A percentile compares a stretch with the other conserved stretches of the same genome.
phyloP scores from a whole-genome alignment of 1,140 invertebrate species.

The Archegozetes longisetosus region DNA sequence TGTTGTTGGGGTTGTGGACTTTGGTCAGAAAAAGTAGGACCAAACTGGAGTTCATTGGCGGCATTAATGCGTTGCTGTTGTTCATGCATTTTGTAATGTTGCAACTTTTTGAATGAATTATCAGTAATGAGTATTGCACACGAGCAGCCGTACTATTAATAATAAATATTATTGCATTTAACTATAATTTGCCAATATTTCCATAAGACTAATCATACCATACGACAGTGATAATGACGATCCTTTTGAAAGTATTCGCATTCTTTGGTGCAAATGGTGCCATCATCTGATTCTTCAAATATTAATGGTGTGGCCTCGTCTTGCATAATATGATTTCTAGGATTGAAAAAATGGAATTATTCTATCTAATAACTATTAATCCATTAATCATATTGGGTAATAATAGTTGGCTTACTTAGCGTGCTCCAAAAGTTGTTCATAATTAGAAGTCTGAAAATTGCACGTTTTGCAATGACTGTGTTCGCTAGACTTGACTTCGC shows the following conservation, averaged over 20 bases:
- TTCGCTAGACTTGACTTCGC: not conserved
- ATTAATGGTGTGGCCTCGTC: constrained; percentile 14
- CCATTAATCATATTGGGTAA: not conserved
- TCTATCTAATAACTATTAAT: too few relatives aligned
- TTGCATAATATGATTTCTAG: constrained; percentile 15
- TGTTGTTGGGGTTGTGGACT: not conserved
- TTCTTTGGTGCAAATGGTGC: constrained; percentile 10
- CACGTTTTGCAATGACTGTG: constrained; percentile 1
- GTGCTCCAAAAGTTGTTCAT: constrained; percentile 1
- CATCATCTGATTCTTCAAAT: constrained; percentile 14
- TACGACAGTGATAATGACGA: constrained; percentile 64
- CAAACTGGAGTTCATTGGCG: constrained; percentile 28
- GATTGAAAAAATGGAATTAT: not conserved
- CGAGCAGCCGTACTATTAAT: constrained; percentile 64
- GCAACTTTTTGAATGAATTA: constrained; percentile 63
- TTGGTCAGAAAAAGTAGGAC: constrained; percentile 11
- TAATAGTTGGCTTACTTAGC: constrained; percentile 12
- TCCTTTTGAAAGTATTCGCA: constrained; percentile 48
- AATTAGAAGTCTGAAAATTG: not conserved
- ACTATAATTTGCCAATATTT: too few relatives aligned
- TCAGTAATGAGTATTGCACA: constrained; percentile 65
- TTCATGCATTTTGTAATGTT: constrained; percentile 80
- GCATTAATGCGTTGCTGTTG: constrained; percentile 37
- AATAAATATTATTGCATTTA: too few relatives aligned
- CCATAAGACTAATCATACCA: too few relatives aligned